Evolutionary conservation across 2,888 invertebrate genomes (phyloP).

Genomic region (Drosophila pseudotakahashii): DNA sequence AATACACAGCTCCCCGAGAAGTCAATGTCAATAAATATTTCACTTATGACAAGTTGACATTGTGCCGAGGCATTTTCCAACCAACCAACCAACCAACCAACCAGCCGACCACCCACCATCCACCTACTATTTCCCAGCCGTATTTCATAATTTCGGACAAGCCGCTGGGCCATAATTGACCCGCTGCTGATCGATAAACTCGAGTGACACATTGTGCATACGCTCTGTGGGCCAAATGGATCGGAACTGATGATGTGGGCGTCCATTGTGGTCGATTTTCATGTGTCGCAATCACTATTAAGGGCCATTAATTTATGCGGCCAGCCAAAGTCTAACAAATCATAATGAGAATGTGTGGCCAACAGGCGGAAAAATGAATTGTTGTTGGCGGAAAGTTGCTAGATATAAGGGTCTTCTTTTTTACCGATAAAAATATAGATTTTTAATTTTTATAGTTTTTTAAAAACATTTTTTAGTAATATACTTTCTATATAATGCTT

Average conservation of each 20-base stretch:
- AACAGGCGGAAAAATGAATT: not conserved
- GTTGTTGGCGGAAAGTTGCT: not conserved
- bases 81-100: not conserved
- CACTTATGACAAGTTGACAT: constrained; percentile 68
- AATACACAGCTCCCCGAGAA: constrained; percentile 7
- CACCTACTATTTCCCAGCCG: not conserved
- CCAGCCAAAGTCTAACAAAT: constrained; percentile 27
- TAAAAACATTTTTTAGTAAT: no score
- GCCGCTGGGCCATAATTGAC: constrained; percentile 41
- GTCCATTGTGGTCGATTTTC: constrained; percentile 34
- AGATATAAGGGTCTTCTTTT: no score
- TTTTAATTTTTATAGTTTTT: no score
- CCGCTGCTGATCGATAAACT: constrained; percentile 41
- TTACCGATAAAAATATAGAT: no score
- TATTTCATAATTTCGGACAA: constrained; percentile 37
- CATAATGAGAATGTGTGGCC: constrained; percentile 22
- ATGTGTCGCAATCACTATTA: constrained; percentile 25
- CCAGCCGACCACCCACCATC: not conserved
- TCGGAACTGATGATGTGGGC: constrained; percentile 43
- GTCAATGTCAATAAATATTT: constrained; percentile 64
- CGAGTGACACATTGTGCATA: constrained; percentile 19
- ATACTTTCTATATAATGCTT: no score
- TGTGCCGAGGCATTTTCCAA: constrained; percentile 26
- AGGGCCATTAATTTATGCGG: constrained; percentile 34
- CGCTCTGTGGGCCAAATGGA: constrained; percentile 23